These are phyloP conservation scores for Cheiracanthium punctorium DNA, from an alignment of 2,888 invertebrate species.

Conservation along the genomic window DNA sequence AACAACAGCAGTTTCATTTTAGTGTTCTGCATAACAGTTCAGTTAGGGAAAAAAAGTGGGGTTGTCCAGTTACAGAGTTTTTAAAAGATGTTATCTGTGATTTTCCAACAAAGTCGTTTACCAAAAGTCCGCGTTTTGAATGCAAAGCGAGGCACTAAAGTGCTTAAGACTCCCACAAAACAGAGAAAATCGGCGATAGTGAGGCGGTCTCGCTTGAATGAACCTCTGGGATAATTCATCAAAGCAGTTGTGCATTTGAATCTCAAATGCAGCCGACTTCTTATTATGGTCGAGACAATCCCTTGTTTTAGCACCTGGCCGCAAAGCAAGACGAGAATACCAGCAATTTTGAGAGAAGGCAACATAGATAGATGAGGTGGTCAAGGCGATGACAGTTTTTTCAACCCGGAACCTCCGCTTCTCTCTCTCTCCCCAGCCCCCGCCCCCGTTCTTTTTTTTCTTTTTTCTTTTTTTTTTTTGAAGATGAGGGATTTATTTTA, in stretches of 20 bases:
- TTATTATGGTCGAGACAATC: not conserved
- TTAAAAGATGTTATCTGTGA: too few species aligned
- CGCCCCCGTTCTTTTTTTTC: too few species aligned
- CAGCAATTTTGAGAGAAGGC: not conserved
- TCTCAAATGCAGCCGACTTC: slow-evolving; percentile 10
- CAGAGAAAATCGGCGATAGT: not conserved
- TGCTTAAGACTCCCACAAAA: not conserved
- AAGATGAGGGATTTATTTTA: too few species aligned
- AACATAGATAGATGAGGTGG: slow-evolving; percentile 10
- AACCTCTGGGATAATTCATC: not conserved
- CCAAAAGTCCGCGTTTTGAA: not conserved
- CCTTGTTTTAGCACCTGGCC: slow-evolving; percentile 18
- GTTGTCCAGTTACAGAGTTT: too few species aligned
- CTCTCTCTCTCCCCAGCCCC: too few species aligned
- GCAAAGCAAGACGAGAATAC: not conserved
- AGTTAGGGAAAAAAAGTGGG: too few species aligned
- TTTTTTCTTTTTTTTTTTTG: too few species aligned
- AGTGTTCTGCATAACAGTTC: too few species aligned
- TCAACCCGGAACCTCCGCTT: slow-evolving; percentile 22
- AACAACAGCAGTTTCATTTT: too few species aligned
- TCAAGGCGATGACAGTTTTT: slow-evolving; percentile 18
- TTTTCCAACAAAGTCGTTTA: not conserved
- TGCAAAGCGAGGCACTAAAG: not conserved
- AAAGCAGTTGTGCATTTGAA: not conserved
- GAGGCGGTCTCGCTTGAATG: not conserved